Base-by-base conservation (phyloP, 2,888 invertebrate genomes). In the Halocaridina rubra region DNA sequence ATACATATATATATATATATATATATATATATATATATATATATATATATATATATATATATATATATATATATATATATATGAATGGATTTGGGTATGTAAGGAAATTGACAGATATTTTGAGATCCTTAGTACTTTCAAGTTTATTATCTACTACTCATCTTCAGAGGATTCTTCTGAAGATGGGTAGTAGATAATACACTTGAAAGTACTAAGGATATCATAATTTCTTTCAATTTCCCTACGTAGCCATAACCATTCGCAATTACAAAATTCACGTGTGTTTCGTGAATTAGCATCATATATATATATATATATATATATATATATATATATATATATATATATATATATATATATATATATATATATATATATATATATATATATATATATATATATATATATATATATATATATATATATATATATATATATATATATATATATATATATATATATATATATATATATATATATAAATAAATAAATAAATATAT, bases 391-490 rank as follows among this genome's bases (percentile, higher is more conserved):
- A 69, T 69, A 69, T 69, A 69, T 69, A 69, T 69, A 69, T 69
- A 69, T 69, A 69, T 69, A 69, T 69, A 69, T 69, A 69, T 29
- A 69, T 69, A 69, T 74, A 39, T 74, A 74, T 74, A 74, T 46
- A 74, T 46, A 74, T 74, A 74, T 74, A 72, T 46, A 74, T 74
- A 74, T 74, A 74, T 74, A 46, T 74, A 74, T 46, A 74, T 46
- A 74, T 46, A 74, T 46, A 74, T 46, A 74, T 46, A 74, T 46
- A 74, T 46, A 46, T 46, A 74, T 46, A 74, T 75, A 53, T 75
- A 53, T 75, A 75, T 75, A 75, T 75, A 75, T 75, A 75, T 75
- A 75, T 75, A 53, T 75, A 53, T 75, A 53, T 75, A 53, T 24
- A 75, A 24, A 53, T 75, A 16, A 33, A n/a, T 22, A 33, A 2